phyloP scores from a whole-genome alignment of 2,113 vertebrate species.

The Callocephalon fimbriatum region DNA sequence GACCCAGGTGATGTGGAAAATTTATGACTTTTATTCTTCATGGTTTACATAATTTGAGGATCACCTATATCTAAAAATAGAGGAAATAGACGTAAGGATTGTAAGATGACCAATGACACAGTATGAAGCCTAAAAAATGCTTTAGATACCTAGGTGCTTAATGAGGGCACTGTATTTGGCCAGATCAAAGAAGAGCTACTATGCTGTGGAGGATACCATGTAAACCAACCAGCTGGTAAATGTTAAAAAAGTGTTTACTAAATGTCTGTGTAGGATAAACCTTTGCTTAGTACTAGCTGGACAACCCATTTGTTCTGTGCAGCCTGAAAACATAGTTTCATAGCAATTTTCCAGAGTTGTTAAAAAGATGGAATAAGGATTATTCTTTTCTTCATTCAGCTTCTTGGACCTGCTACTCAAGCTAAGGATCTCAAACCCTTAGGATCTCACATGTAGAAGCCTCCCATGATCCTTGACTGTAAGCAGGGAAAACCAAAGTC shows the following conservation, averaged over 20 bases:
- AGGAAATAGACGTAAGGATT: not conserved
- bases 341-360: not conserved
- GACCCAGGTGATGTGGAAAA: not conserved
- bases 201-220: not conserved
- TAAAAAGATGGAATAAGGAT: not conserved
- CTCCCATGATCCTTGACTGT: not conserved
- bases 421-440: not conserved
- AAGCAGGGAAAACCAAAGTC: not conserved
- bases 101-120: not conserved
- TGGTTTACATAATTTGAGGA: not conserved
- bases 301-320: not conserved
- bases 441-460: not conserved
- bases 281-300: not conserved
- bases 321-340: not conserved
- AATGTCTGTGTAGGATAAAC: not conserved
- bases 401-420: not conserved
- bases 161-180: rapidly evolving
- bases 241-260: not conserved
- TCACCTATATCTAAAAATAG: not conserved
- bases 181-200: not conserved
- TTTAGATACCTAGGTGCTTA: not conserved
- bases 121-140: not conserved
- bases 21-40: not conserved
- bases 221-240: not conserved
- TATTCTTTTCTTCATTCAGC: not conserved